Base-by-base conservation (phyloP, 2,888 invertebrate species). In the Spodoptera exigua region DNA sequence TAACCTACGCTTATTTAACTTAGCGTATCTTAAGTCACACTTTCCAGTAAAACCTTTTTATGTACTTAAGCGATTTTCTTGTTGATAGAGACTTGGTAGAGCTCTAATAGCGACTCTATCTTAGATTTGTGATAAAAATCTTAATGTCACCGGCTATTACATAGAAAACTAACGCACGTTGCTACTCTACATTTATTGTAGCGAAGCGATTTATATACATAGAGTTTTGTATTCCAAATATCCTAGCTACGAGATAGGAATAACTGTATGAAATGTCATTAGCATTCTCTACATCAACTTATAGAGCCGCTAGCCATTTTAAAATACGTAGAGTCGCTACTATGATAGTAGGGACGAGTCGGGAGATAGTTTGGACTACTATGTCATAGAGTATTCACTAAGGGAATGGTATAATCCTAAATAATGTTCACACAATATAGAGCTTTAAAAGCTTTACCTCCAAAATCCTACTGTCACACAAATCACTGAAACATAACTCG, bases 381-480 rank as follows among this genome's bases (percentile, higher is more conserved):
- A 41, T 43, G 5, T 18, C 3, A 62, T 21, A 35, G n/a, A 51
- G 27, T 44, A 37, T 43, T 13, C 17, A 14, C 12, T 4, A 13
- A 12, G 47, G 10, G 1, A 36, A 45, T 62, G 9, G 37, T 58
- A 47, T 36, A 18, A 36, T 57, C 46, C 54, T 44, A 9, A 27
- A 27, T 27, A 27, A 5, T 7, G 27, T 44, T n/a, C n/a, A 34
- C 47, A 43, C 54, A 55, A 64, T 47, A 47, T 53, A 59, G 44
- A 63, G 39, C 39, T 52, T 52, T 2, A 39, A 54, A 65, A 61
- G 65, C 57, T 89, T 83, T 85, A 93, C 93, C 93, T 92, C 87
- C 92, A 88, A 89, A 92, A 90, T 89, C 87, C 83, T 78, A 79
- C 83, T 79, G 87, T 52, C 88, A 88, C 89, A 88, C 84, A 75